Percentiles rank a stretch among this genome's conserved stretches.
These are phyloP conservation scores for Drosophila kuntzei DNA, from an alignment of 2,888 invertebrate genomes.

Conservation along the genomic window DNA sequence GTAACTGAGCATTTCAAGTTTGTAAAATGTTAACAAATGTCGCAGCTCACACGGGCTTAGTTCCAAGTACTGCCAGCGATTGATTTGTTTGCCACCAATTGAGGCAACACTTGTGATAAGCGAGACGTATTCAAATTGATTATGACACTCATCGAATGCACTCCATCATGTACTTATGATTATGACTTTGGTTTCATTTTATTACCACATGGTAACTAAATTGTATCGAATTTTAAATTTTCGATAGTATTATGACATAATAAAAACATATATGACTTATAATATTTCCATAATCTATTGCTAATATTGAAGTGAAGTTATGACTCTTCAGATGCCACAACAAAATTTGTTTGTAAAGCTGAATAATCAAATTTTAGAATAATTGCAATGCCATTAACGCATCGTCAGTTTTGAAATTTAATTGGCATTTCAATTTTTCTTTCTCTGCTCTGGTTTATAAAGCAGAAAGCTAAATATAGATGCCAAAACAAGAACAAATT, in stretches of 20 bases:
- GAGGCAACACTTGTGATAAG: constrained; percentile 10
- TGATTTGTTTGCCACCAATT: constrained; percentile 13
- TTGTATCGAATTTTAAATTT: neutral
- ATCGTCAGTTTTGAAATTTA: constrained; percentile 1
- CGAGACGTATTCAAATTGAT: constrained; percentile 15
- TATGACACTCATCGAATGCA: constrained; percentile 4
- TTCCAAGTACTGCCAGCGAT: constrained; percentile 9
- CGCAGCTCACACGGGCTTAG: constrained; percentile 42
- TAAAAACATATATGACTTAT: too few relatives aligned
- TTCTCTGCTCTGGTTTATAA: neutral
- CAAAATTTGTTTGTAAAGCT: too few relatives aligned
- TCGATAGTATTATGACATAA: neutral
- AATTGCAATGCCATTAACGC: constrained; percentile 3
- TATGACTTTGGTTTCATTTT: constrained; percentile 17
- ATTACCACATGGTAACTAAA: constrained; percentile 1
- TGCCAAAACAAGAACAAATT: constrained; percentile 8
- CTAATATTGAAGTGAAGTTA: too few relatives aligned
- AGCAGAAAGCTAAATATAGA: constrained; percentile 31
- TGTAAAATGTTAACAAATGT: constrained; percentile 46
- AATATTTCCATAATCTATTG: constrained; percentile 3
- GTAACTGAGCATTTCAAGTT: constrained; percentile 6
- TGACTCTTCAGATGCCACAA: too few relatives aligned
- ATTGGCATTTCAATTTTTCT: neutral
- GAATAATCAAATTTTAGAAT: neutral
- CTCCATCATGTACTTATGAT: constrained; percentile 3